Conservation (phyloP, 1,140 invertebrate species). For the Drosophila arizonae region DNA sequence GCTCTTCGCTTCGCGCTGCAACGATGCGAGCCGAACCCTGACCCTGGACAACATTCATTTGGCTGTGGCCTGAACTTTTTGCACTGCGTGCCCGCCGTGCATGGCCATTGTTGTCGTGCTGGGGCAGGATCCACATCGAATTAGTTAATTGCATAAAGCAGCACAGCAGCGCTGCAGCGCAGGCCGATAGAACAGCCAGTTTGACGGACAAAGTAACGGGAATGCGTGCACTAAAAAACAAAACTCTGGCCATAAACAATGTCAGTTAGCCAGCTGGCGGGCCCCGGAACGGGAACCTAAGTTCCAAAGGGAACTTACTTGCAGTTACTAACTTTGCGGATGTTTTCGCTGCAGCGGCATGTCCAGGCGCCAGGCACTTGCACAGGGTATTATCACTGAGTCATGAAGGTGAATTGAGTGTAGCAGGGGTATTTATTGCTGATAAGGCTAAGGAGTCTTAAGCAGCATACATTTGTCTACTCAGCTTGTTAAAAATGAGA, state of each 20-base stretch:
- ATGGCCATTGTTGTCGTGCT: conserved; percentile 10
- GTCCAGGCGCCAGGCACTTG: conserved; percentile 35
- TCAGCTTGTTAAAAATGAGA: too few relatives aligned
- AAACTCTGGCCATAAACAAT: conserved; percentile 61
- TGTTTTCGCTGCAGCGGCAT: conserved; percentile 53
- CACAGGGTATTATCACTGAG: not conserved
- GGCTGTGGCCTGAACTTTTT: conserved; percentile 46
- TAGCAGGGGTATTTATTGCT: too few relatives aligned
- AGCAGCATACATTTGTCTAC: too few relatives aligned
- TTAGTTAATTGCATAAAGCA: conserved; percentile 76
- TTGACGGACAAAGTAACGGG: conserved; percentile 57
- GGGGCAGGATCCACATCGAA: conserved; percentile 51
- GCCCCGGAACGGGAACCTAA: not conserved
- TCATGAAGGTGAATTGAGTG: not conserved
- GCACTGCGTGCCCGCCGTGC: conserved; percentile 15
- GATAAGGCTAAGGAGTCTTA: too few relatives aligned
- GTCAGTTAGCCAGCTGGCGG: conserved; percentile 17
- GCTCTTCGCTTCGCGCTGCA: conserved; percentile 27
- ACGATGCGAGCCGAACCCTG: conserved; percentile 35
- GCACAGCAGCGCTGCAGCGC: conserved; percentile 20
- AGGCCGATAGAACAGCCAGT: conserved; percentile 46
- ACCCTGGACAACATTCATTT: conserved; percentile 71
- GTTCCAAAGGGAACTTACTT: conserved; percentile 1
- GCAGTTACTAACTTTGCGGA: conserved; percentile 42
- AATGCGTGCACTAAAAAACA: conserved; percentile 17